Percentiles rank a stretch among this genome's conserved stretches.
phyloP scores from a whole-genome alignment of 2,797 vertebrate genomes.

The Chiloscyllium punctatum region DNA sequence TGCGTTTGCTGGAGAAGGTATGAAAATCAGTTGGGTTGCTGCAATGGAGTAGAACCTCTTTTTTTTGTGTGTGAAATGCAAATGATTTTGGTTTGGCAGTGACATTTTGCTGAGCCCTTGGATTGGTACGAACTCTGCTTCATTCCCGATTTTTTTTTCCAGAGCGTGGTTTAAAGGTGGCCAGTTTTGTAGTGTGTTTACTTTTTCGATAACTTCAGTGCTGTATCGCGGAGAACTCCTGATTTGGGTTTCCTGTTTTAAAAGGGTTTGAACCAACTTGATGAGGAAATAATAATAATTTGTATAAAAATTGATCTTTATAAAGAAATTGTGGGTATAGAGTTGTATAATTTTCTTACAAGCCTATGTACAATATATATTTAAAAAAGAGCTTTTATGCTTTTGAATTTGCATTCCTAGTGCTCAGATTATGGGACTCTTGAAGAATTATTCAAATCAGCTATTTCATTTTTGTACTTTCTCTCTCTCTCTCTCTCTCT shows the following conservation, averaged over 20 bases:
- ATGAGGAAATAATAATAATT: background rate
- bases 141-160: background rate
- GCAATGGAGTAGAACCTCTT: background rate
- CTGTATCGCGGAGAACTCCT: background rate
- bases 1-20: background rate
- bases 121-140: background rate
- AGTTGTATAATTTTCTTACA: conserved; percentile 16
- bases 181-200: background rate
- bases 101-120: background rate
- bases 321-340: background rate
- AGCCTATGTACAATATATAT: background rate
- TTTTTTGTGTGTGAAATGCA: background rate
- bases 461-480: background rate
- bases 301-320: conserved; percentile 22
- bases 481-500: background rate
- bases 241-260: background rate
- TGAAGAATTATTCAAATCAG: background rate
- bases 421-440: conserved; percentile 28
- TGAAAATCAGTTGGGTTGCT: background rate
- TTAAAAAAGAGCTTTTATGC: conserved; percentile 4
- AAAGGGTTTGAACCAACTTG: background rate
- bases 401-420: background rate
- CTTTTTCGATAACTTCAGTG: background rate
- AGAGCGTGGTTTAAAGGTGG: background rate
- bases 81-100: too few species aligned